Evolutionary conservation across 2,113 vertebrate genomes (phyloP), one percentile per base, ranked within the genome.

Genomic region (Eleginops maclovinus): DNA sequence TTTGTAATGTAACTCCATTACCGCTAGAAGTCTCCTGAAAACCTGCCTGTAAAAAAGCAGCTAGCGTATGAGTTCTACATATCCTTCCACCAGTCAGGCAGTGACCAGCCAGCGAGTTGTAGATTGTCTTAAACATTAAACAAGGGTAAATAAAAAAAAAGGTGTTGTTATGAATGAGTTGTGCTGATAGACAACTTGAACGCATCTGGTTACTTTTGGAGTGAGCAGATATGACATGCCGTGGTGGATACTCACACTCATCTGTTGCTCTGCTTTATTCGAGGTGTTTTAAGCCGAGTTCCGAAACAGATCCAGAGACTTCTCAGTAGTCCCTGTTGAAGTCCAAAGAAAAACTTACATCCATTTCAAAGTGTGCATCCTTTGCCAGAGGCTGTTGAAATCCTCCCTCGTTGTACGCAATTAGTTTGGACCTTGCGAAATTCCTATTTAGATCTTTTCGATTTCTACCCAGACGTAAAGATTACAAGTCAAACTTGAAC

Each of bases 161-260:
- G 6, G 4, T 7, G 2, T 54, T 24, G 0, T 49, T 13, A 0
- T 26, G 24, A 41, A n/a, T 24, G 50, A 71, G 63, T 24, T 49
- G 26, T 28, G 46, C 21, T 66, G 77, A 72, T 55, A 36, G 62
- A 36, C 22, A 78, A 49, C 41, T 61, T 53, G 22, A 12, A 9
- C 36, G 16, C 62, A 21, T 53, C 62, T 53, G 56, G 16, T 61
- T 44, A 11, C 62, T 36, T 49, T 46, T 2, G 43, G 21, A 59
- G 66, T 9, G 36, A 51, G 54, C 26, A 6, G 72, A 63, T 47
- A 19, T 12, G 67, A 4, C 43, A 16, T 19, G 77, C 41, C 26
- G 43, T n/a, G 72, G 26, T 59, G 44, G 56, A 69, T 81, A 95
- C 94, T 95, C 89, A 95, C 94, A 93, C 88, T 91, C 93, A 94